Conservation (phyloP, 2,113 vertebrate species). For the Callocephalon fimbriatum region DNA sequence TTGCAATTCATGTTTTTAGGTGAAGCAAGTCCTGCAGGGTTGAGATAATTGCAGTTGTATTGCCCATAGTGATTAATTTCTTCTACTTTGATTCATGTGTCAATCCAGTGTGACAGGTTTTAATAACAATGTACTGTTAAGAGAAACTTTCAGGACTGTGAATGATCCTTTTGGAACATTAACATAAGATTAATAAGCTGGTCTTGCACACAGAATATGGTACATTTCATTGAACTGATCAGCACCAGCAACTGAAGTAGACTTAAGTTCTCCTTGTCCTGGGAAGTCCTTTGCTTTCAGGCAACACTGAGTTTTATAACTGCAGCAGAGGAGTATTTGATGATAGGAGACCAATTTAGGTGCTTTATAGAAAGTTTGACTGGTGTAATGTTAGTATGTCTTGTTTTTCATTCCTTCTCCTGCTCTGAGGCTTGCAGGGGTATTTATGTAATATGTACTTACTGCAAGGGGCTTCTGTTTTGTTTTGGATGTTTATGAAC, state of each 20-base stretch:
- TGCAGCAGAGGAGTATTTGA: neutral
- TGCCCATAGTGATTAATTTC: neutral
- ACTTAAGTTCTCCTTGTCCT: neutral
- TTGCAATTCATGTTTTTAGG: slow-evolving; percentile 3
- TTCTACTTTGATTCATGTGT: neutral
- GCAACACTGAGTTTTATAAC: neutral
- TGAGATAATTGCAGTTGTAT: slow-evolving; percentile 1
- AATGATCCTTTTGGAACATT: neutral
- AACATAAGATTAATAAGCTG: neutral
- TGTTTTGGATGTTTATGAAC: neutral
- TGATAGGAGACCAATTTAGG: neutral
- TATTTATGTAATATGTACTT: neutral
- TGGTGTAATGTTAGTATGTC: neutral
- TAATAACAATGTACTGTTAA: neutral
- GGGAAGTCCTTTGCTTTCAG: slow-evolving; percentile 7
- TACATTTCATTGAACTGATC: neutral
- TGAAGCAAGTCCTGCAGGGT: neutral
- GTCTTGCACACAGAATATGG: neutral
- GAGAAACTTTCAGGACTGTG: neutral
- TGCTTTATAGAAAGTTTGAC: neutral
- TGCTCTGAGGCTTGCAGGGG: neutral
- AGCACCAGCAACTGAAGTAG: neutral
- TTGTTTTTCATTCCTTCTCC: neutral
- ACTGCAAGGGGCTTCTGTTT: neutral
- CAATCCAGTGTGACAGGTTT: neutral